These are phyloP conservation scores for Hirundichthys speculiger DNA, from an alignment of 2,113 vertebrate genomes.

Conservation along the genomic window DNA sequence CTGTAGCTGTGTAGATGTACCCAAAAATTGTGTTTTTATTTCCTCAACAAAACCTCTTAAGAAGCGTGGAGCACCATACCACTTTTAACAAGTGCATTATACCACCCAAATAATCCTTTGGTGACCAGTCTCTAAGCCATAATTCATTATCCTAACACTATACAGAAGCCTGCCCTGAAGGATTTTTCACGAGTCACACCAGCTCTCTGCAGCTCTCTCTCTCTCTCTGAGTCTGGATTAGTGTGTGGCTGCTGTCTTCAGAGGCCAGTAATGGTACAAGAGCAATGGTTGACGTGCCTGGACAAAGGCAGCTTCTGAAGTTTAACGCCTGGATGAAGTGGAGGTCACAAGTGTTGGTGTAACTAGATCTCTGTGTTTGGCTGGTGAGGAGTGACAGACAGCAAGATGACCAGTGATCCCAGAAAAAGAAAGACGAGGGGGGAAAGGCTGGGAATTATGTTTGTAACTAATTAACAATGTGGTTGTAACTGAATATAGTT, in stretches of 20 bases:
- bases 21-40: not conserved
- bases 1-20: no score
- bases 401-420: slow-evolving; percentile 40
- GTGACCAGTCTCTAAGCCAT: not conserved
- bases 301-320: slow-evolving; percentile 50
- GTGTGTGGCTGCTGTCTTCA: slow-evolving; percentile 16
- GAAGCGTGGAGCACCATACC: not conserved
- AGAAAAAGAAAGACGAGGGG: slow-evolving; percentile 12
- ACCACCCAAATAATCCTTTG: not conserved
- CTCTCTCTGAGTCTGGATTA: not conserved
- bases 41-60: not conserved
- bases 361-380: slow-evolving; percentile 53
- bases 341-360: slow-evolving; percentile 25
- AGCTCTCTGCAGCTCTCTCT: slow-evolving; percentile 4
- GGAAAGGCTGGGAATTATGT: not conserved
- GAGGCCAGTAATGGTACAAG: slow-evolving; percentile 39
- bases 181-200: slow-evolving; percentile 5
- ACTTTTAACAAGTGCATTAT: not conserved
- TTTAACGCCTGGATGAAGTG: slow-evolving; percentile 24
- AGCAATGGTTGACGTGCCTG: slow-evolving; percentile 19
- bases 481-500: not conserved
- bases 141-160: slow-evolving; percentile 14
- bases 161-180: not conserved
- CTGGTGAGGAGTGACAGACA: slow-evolving; percentile 50
- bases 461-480: not conserved